These are phyloP conservation scores for Galaxias olidus DNA, from an alignment of 2,797 vertebrate genomes.

Conservation along the genomic window DNA sequence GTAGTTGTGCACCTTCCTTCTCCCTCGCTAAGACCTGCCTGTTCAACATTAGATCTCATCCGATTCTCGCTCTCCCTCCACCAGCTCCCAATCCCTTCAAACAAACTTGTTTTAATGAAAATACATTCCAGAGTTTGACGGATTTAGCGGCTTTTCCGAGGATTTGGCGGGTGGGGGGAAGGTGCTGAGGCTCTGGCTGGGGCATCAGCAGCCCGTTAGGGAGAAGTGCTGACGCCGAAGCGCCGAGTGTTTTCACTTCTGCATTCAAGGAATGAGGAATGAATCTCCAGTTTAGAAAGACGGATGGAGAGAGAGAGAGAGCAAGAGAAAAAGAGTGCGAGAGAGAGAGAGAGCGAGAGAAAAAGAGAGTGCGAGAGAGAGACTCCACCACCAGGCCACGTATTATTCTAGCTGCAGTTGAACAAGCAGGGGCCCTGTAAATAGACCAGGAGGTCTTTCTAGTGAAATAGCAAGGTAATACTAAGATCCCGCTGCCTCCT, in stretches of 20 bases:
- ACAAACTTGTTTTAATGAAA: slow-evolving; percentile 76
- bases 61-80: slow-evolving; percentile 46
- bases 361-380: too few species aligned
- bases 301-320: too few species aligned
- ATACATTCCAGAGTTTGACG: slow-evolving; percentile 70
- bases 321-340: too few species aligned
- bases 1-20: slow-evolving; percentile 35
- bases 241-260: slow-evolving; percentile 53
- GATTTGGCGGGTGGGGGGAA: slow-evolving; percentile 24
- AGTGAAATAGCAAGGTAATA: slow-evolving; percentile 18
- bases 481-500: slow-evolving; percentile 7
- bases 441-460: slow-evolving; percentile 7
- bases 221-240: slow-evolving; percentile 72
- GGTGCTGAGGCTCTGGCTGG: slow-evolving; percentile 44
- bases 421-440: background rate
- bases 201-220: slow-evolving; percentile 42
- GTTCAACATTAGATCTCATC: slow-evolving; percentile 50
- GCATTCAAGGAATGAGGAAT: slow-evolving; percentile 66
- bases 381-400: background rate
- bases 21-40: slow-evolving; percentile 27
- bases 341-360: too few species aligned
- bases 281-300: slow-evolving; percentile 54
- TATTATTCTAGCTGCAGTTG: background rate
- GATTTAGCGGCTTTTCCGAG: slow-evolving; percentile 61
- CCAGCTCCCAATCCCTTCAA: slow-evolving; percentile 66